These are phyloP conservation scores for Oncorhynchus keta DNA, from an alignment of 2,113 vertebrate species.

Conservation along the genomic window DNA sequence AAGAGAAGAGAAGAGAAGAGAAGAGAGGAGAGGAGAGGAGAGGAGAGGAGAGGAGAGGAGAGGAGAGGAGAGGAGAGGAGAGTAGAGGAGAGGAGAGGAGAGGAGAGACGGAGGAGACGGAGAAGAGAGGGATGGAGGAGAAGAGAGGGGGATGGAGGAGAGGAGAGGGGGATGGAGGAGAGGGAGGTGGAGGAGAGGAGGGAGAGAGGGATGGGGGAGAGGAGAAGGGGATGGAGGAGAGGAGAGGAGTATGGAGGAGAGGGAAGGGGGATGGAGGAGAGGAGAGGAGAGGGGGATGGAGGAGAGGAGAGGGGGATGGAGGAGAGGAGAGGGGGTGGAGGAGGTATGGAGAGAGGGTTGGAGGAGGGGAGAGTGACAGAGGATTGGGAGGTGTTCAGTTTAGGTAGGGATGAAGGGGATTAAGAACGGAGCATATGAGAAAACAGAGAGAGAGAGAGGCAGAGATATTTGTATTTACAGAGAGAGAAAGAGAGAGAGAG, in stretches of 20 bases:
- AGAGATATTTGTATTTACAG: neutral
- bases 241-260: neutral
- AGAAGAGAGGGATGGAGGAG: accelerated
- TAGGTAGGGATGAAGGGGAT: no score
- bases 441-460: neutral
- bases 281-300: neutral
- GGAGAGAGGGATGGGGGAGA: neutral
- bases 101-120: no score
- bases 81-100: no score
- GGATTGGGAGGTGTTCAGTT: no score
- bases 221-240: neutral
- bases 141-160: no score
- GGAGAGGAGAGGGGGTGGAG: no score
- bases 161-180: accelerated
- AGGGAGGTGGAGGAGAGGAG: no score
- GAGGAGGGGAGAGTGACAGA: no score
- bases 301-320: no score
- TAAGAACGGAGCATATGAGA: no score
- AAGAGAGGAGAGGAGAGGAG: no score
- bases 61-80: neutral
- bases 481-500: neutral
- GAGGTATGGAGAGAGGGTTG: no score
- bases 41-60: neutral
- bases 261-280: neutral
- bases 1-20: neutral